Conservation (phyloP, 2,888 invertebrate genomes). For the Cantharis lateralis region DNA sequence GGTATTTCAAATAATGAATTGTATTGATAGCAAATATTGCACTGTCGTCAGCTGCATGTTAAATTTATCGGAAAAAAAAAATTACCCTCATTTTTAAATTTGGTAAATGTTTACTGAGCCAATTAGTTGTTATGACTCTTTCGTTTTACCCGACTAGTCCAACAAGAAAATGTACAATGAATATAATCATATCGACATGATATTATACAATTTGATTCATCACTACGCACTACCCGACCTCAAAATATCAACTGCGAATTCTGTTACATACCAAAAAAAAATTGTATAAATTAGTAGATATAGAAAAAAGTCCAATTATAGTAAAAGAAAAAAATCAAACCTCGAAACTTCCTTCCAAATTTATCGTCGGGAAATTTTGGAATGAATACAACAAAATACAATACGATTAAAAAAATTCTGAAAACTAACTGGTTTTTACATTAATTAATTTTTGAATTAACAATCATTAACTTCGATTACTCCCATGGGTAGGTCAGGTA, state of each 20-base stretch:
- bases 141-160: too few species aligned
- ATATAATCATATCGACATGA: neutral
- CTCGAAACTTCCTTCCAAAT: neutral
- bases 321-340: neutral
- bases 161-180: too few species aligned
- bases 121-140: neutral
- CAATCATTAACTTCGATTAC: neutral
- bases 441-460: neutral
- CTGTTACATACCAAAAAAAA: neutral
- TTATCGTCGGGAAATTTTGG: neutral
- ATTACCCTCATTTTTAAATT: neutral
- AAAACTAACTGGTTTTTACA: neutral
- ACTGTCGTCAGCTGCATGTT: neutral
- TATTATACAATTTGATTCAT: neutral
- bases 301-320: neutral
- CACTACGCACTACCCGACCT: neutral
- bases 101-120: neutral
- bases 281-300: neutral
- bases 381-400: neutral
- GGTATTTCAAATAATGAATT: neutral
- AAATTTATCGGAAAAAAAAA: neutral
- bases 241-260: neutral
- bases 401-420: neutral
- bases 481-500: neutral
- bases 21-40: constrained; percentile 1